These are phyloP conservation scores for Panagrolaimus sp. DNA, from an alignment of 1,140 invertebrate genomes.

Conservation along the genomic window DNA sequence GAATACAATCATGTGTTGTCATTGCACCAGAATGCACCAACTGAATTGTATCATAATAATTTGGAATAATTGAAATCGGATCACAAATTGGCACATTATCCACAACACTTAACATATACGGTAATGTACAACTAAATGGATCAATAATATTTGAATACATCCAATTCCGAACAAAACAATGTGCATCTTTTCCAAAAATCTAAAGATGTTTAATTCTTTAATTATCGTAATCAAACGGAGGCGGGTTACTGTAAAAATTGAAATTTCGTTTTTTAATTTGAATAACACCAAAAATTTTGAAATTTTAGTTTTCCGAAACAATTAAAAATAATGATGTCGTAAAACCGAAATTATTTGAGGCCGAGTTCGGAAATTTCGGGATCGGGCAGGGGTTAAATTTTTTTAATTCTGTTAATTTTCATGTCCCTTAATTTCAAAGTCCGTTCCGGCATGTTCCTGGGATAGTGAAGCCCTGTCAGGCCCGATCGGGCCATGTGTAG, in stretches of 20 bases:
- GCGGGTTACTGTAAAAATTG: too few relatives aligned
- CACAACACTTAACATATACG: slow-evolving; percentile 41
- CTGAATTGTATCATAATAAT: slow-evolving; percentile 53
- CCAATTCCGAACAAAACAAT: slow-evolving; percentile 55
- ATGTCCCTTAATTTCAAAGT: too few relatives aligned
- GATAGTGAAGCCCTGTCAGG: too few relatives aligned
- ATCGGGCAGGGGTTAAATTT: too few relatives aligned
- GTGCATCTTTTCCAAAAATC: slow-evolving; percentile 51
- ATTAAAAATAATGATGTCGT: too few relatives aligned
- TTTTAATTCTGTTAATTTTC: background rate
- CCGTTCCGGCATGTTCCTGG: too few relatives aligned
- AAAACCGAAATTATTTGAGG: too few relatives aligned
- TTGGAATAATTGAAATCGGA: slow-evolving; percentile 36
- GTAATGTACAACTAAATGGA: slow-evolving; percentile 55
- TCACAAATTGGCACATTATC: slow-evolving; percentile 30
- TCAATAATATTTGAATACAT: slow-evolving; percentile 45
- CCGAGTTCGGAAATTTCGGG: too few relatives aligned
- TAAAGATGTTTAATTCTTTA: slow-evolving; percentile 21
- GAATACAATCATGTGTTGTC: slow-evolving; percentile 37
- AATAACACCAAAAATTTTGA: too few relatives aligned
- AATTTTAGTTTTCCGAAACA: too few relatives aligned
- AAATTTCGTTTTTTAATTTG: too few relatives aligned
- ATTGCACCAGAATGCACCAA: slow-evolving; percentile 46
- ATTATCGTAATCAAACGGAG: background rate
- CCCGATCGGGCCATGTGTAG: too few relatives aligned